Evolutionary conservation across 2,113 vertebrate genomes (phyloP).

Genomic region (Microcebus tavaratra): DNA sequence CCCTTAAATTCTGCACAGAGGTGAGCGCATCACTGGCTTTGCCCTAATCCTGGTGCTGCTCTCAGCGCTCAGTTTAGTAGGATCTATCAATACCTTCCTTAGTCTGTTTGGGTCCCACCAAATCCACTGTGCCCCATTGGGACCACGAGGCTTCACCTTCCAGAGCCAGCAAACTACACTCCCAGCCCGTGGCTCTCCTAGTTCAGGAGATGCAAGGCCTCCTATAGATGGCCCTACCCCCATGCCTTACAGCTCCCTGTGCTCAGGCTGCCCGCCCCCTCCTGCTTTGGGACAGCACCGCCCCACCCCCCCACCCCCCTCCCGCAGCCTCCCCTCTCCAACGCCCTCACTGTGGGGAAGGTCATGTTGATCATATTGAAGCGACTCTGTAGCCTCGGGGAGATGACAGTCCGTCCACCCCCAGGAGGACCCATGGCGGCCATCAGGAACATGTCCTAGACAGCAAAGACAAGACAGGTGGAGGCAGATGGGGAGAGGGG

Average conservation of each 20-base stretch:
- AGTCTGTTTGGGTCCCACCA: too few relatives aligned
- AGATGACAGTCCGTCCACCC: constrained; percentile 91
- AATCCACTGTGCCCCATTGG: not conserved
- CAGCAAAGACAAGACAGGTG: not conserved
- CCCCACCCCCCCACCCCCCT: not conserved
- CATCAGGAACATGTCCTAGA: constrained; percentile 92
- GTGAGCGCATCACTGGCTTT: not conserved
- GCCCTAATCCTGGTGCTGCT: not conserved
- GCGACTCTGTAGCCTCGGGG: constrained; percentile 90
- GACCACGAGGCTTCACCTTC: not conserved
- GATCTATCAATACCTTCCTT: not conserved
- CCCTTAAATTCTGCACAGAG: not conserved
- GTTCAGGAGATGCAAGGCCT: not conserved
- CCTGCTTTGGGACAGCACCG: not conserved
- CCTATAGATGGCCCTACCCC: not conserved
- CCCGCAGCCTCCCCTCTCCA: too few relatives aligned
- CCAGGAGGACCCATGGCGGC: constrained; percentile 93
- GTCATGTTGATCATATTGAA: constrained; percentile 96
- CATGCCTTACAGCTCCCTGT: rapidly evolving
- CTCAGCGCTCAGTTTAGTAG: not conserved
- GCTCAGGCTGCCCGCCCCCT: not conserved
- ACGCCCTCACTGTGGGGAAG: constrained; percentile 89
- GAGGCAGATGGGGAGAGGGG: not conserved
- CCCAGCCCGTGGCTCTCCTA: not conserved
- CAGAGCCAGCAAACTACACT: not conserved